Base-by-base conservation (phyloP, 1,140 invertebrate species). In the Tetramorium simillimum region DNA sequence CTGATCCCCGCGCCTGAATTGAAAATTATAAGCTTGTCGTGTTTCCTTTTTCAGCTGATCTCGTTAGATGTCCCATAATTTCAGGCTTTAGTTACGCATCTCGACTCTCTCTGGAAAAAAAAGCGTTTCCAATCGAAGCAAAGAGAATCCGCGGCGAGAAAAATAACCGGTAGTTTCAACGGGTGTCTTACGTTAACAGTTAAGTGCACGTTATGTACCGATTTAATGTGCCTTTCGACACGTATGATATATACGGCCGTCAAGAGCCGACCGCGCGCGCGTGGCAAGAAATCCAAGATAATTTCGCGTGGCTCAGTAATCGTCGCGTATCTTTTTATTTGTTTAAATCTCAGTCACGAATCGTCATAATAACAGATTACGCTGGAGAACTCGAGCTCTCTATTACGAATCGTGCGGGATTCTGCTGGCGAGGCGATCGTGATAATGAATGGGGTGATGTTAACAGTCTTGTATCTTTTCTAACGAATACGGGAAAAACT, bases 261-360 rank as follows among this genome's bases (percentile, higher is more conserved):
- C 40, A 28, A 28, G 56, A 77, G 21, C 40, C 24, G 24, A 24
- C 18, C 24, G 24, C 24, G 56, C 16, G 37, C 53, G 72, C 72
- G 72, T 58, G 33, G 16, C 58, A 9, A 77, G 21, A 63, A 77
- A 43, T 43, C 14, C 37, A 62, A 77, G 37, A 77, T 77, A 77
- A 62, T 62, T 63, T 77, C 37, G 5, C 37, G 24, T 18, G 56
- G 58, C 24, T 63, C 58, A 9, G 37, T 77, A 77, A 77, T 77
- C 75, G 43, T 43, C 40, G 37, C 3, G 40, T 77, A 77, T 77
- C 56, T 63, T 63, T 63, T 62, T 62, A 77, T 77, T 77, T 77
- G 56, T 77, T 77, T 77, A 28, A 63, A 77, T 77, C 58, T 77
- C 58, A 46, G 58, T 77, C 75, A 77, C 56, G 75, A 77, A 62